Base-by-base conservation (phyloP, 1,140 invertebrate genomes). In the Meloidogyne exigua region DNA sequence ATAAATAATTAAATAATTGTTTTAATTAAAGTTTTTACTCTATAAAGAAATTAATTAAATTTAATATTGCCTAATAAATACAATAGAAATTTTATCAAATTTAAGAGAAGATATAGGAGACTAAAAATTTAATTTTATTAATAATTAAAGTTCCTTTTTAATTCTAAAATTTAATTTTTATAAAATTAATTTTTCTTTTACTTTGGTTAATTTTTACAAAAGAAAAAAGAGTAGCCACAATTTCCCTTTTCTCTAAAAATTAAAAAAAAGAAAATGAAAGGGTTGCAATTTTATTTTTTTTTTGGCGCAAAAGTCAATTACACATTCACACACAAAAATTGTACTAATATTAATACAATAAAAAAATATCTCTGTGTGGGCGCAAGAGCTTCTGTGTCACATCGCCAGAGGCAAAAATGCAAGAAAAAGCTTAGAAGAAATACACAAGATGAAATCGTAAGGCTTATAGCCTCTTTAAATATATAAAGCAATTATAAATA, bases 301-400 rank as follows among this genome's bases (percentile, higher is more conserved):
- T 57, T 57, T 39, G 18, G 5, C 49, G 49, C 49, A 57, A 57
- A 57, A 57, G n/a, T 57, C 49, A 57, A 57, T n/a, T 57, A 32
- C 10, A 39, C 18, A 57, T 57, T 57, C n/a, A 57, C 49, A 57
- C 49, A n/a, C 7, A 49, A 49, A 57, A n/a, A 15, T n/a, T 57
- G 18, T 57, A 57, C 18, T 57, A 5, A 5, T 57, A 57, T 57
- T 57, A 57, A 57, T 57, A n/a, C 18, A 57, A 57, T n/a, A 39
- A 39, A 39, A 39, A 57, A 7, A 57, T 57, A 18, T 57, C 18
- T 0, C n/a, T 57, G 49, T 57, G 49, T 57, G 49, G n/a, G n/a
- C 49, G 49, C n/a, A 57, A 57, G 49, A 57, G 49, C 21, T 57
- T 57, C n/a, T 57, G 49, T 57, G 49, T 57, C 49, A 57, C 49